Conservation (phyloP, 2,113 vertebrate genomes). For the Leptobrachium leishanense region DNA sequence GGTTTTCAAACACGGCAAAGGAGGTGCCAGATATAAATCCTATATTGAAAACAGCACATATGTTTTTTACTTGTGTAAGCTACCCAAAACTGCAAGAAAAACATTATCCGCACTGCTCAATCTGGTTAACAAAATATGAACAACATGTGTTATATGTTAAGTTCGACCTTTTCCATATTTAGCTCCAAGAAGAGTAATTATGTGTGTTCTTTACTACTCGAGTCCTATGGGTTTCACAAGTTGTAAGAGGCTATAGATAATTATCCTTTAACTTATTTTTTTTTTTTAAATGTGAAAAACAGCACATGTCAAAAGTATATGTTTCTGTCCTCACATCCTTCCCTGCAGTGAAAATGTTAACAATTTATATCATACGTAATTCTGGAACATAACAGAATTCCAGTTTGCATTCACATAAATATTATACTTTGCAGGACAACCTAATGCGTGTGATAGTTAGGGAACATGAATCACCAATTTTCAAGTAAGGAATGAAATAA, state of each 20-base stretch:
- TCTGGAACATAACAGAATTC: not conserved
- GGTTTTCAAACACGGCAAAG: slow-evolving; percentile 11
- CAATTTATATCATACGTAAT: not conserved
- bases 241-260: slow-evolving; percentile 17
- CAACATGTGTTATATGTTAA: slow-evolving; percentile 35
- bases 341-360: not conserved
- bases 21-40: slow-evolving; percentile 31
- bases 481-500: no score
- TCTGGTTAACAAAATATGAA: slow-evolving; percentile 34
- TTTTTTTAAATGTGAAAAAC: not conserved
- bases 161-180: slow-evolving; percentile 27
- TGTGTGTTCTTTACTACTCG: not conserved
- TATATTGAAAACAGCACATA: slow-evolving; percentile 28
- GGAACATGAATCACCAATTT: no score
- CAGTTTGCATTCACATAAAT: not conserved
- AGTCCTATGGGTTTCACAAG: slow-evolving; percentile 12
- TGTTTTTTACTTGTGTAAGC: slow-evolving; percentile 33
- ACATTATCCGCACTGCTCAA: slow-evolving; percentile 22
- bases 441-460: no score
- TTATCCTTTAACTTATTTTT: not conserved
- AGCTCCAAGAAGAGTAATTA: slow-evolving; percentile 8
- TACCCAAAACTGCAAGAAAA: slow-evolving; percentile 26
- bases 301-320: not conserved
- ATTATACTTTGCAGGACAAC: no score
- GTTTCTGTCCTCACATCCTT: not conserved